Conservation (phyloP, 2,113 vertebrate species). For the Todiramphus chloris region DNA sequence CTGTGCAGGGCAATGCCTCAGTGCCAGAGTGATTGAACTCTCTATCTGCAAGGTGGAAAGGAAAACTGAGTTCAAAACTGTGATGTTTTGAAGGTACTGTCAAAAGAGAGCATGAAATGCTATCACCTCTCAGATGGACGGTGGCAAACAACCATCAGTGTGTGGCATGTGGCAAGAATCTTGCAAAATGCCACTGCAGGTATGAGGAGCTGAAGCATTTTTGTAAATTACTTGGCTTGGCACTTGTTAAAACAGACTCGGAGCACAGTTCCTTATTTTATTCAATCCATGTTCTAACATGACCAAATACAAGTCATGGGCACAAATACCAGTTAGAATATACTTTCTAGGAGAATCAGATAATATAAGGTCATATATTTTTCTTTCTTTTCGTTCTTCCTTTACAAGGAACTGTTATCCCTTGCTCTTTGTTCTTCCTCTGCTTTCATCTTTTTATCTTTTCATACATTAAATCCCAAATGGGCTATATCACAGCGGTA, state of each 20-base stretch:
- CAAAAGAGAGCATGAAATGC: neutral
- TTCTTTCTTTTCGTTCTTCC: neutral
- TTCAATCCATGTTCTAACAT: neutral
- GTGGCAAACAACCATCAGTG: neutral
- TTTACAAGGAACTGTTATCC: neutral
- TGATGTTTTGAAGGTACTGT: neutral
- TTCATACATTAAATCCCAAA: conserved; percentile 24
- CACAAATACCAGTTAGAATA: neutral
- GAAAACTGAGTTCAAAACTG: neutral
- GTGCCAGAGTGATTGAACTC: neutral
- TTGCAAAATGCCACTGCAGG: neutral
- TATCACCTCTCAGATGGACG: neutral
- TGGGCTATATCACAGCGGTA: neutral
- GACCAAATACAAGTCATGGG: neutral
- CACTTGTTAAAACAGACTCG: conserved; percentile 10
- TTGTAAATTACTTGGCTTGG: neutral
- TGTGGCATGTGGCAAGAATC: neutral
- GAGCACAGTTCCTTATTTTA: neutral
- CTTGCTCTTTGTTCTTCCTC: conserved; percentile 45
- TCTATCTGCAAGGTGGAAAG: neutral
- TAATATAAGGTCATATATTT: neutral
- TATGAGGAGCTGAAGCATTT: neutral
- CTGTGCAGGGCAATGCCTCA: neutral
- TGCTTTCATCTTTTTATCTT: conserved; percentile 33
- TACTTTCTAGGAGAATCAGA: neutral